Evolutionary conservation across 2,888 invertebrate genomes (phyloP).

Genomic region (Linnaemya vulpina): DNA sequence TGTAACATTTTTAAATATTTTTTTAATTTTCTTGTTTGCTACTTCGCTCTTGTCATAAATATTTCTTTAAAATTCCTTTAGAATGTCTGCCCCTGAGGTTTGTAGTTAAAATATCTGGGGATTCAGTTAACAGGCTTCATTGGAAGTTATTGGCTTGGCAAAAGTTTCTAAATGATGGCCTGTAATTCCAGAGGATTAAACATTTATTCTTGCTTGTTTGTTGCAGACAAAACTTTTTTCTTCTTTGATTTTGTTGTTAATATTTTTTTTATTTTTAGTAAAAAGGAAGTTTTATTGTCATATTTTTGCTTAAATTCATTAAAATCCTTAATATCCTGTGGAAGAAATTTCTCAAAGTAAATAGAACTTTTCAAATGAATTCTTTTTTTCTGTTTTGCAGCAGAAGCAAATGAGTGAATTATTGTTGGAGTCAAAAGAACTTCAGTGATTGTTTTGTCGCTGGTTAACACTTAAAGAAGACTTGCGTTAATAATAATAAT

Average conservation of each 20-base stretch:
- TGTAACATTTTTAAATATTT: slow-evolving; percentile 6
- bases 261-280: no score
- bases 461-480: no score
- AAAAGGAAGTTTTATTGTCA: no score
- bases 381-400: no score
- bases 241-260: not conserved
- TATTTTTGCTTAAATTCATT: no score
- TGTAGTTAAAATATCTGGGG: slow-evolving; percentile 20
- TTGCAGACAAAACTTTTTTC: no score
- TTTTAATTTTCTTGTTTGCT: not conserved
- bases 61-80: not conserved
- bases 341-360: not conserved
- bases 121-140: slow-evolving; percentile 7
- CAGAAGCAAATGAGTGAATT: no score
- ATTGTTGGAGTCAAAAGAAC: no score
- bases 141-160: slow-evolving; percentile 46
- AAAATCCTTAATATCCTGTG: not conserved
- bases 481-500: no score
- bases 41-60: not conserved
- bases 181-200: not conserved
- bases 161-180: slow-evolving; percentile 11
- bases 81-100: not conserved
- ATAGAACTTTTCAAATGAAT: not conserved
- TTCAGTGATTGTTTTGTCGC: no score
- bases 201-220: not conserved